A percentile compares a stretch with the other conserved stretches of the same genome.
Evolutionary conservation across 2,888 invertebrate genomes (phyloP).

Genomic region (Esperia sulphurella): DNA sequence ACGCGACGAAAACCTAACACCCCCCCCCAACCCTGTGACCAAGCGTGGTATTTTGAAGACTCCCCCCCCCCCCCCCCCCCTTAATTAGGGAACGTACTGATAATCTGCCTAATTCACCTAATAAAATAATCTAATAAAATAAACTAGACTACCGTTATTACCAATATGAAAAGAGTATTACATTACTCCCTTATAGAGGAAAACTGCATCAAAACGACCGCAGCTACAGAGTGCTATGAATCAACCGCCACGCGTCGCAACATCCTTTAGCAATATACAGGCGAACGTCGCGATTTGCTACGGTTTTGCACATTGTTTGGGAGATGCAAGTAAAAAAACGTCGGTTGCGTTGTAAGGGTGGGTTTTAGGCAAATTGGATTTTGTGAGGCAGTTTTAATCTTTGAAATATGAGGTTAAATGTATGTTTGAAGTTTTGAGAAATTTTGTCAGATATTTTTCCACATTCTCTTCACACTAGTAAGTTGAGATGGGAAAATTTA

Average conservation of each 20-base stretch:
- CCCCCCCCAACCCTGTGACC: too few relatives aligned
- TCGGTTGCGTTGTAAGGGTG: background rate
- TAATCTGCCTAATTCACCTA: too few relatives aligned
- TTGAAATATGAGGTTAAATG: too few relatives aligned
- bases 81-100: too few relatives aligned
- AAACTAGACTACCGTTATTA: constrained; percentile 22
- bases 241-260: constrained; percentile 49
- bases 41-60: too few relatives aligned
- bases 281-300: constrained; percentile 54
- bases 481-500: too few relatives aligned
- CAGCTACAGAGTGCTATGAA: constrained; percentile 10
- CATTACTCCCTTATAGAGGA: constrained; percentile 22
- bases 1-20: too few relatives aligned
- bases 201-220: constrained; percentile 20
- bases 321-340: constrained; percentile 15
- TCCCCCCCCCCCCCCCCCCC: too few relatives aligned
- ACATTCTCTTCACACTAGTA: too few relatives aligned
- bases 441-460: too few relatives aligned
- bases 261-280: constrained; percentile 67
- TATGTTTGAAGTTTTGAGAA: too few relatives aligned
- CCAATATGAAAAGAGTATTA: constrained; percentile 27
- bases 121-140: too few relatives aligned
- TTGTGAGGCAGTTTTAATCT: background rate
- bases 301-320: constrained; percentile 47
- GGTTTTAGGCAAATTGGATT: constrained; percentile 29